Conservation (phyloP, 2,888 invertebrate genomes). For the Oeneis ivallda region DNA sequence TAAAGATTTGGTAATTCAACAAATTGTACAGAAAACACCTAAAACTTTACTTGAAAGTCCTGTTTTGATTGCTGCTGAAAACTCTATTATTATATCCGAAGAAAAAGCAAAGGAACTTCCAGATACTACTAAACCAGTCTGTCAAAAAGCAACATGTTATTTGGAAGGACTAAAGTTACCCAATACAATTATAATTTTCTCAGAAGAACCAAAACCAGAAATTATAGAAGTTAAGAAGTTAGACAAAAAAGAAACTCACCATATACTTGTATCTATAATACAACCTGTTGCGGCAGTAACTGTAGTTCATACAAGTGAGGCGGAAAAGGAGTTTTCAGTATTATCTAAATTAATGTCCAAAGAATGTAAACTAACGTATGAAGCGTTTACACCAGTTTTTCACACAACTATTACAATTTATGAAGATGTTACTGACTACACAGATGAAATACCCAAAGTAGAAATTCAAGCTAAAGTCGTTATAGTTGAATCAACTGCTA, state of each 20-base stretch:
- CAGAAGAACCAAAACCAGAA: conserved; percentile 5
- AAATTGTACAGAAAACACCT: conserved; percentile 3
- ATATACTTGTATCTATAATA: not conserved
- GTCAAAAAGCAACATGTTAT: not conserved
- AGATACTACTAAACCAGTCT: not conserved
- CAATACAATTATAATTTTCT: not conserved
- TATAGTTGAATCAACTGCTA: conserved; percentile 33
- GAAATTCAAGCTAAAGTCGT: conserved; percentile 24
- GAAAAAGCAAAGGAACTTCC: conserved; percentile 8
- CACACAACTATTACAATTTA: too few species aligned
- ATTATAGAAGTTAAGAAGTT: not conserved
- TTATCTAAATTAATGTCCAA: conserved; percentile 26
- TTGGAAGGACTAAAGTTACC: conserved; percentile 9
- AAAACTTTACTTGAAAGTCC: conserved; percentile 11
- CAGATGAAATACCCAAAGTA: too few species aligned
- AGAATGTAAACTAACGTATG: conserved; percentile 37
- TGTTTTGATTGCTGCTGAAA: conserved; percentile 6
- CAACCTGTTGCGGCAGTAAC: conserved; percentile 10
- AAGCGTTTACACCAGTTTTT: conserved; percentile 31
- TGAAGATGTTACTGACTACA: too few species aligned
- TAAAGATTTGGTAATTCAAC: conserved; percentile 5
- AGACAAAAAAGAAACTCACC: not conserved
- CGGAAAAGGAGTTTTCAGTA: not conserved
- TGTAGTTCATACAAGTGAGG: conserved; percentile 1
- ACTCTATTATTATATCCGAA: not conserved